Conservation (phyloP, 2,888 invertebrate species). For the Ectropis crepuscularia region DNA sequence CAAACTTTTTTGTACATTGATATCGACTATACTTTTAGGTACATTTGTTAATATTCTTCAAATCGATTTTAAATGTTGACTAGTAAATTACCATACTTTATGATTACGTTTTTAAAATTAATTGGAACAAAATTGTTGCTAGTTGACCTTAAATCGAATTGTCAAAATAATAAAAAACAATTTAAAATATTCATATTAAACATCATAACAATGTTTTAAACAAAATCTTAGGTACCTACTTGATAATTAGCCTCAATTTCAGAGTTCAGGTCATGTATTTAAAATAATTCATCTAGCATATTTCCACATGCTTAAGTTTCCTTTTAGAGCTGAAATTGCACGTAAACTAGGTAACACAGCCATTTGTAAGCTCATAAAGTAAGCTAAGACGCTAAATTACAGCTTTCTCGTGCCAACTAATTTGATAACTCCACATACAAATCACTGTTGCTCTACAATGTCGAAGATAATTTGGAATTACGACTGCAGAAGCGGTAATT, state of each 20-base stretch:
- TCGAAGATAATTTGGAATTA: slow-evolving; percentile 39
- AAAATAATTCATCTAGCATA: neutral
- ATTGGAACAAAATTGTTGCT: too few species aligned
- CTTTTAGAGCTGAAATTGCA: slow-evolving; percentile 13
- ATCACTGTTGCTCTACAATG: slow-evolving; percentile 28
- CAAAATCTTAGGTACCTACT: too few species aligned
- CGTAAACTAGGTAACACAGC: slow-evolving; percentile 14
- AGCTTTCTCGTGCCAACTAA: slow-evolving; percentile 21
- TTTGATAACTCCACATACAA: slow-evolving; percentile 23
- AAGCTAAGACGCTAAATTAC: slow-evolving; percentile 17
- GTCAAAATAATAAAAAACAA: too few species aligned
- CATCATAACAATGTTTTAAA: too few species aligned
- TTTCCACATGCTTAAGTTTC: neutral
- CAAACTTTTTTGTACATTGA: slow-evolving; percentile 2
- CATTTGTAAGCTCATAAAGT: slow-evolving; percentile 22
- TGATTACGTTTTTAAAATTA: too few species aligned
- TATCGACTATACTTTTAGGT: too few species aligned
- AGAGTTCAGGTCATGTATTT: too few species aligned
- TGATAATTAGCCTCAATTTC: too few species aligned
- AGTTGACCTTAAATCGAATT: too few species aligned
- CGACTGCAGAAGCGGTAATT: slow-evolving; percentile 32
- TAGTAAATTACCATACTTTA: neutral
- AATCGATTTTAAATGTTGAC: neutral
- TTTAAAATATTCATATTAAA: too few species aligned
- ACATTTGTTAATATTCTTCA: too few species aligned